Conservation (phyloP, 2,113 vertebrate genomes). For the Gallinago media region DNA sequence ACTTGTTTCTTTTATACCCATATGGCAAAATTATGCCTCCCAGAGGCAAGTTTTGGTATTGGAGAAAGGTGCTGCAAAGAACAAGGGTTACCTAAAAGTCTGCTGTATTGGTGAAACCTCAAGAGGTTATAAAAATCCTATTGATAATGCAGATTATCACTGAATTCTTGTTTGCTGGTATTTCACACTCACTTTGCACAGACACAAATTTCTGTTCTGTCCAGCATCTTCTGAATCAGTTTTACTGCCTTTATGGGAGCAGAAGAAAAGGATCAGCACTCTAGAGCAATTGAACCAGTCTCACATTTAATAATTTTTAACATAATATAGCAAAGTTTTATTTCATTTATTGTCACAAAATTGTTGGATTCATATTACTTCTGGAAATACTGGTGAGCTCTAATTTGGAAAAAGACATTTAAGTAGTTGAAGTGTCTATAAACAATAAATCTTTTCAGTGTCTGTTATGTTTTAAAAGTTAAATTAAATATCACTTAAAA, state of each 20-base stretch:
- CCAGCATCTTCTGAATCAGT: background rate
- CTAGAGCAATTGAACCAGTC: background rate
- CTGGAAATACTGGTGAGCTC: background rate
- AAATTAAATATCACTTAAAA: background rate
- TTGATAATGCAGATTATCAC: background rate
- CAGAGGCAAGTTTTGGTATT: slow-evolving; percentile 25
- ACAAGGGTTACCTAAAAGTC: background rate
- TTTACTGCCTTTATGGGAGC: background rate
- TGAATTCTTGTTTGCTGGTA: background rate
- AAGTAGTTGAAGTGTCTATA: background rate
- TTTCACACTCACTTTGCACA: background rate
- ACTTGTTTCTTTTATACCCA: background rate
- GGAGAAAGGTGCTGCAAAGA: background rate
- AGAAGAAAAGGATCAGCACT: background rate
- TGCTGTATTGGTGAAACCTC: background rate
- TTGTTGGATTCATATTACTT: background rate
- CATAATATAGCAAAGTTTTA: background rate
- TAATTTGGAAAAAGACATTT: background rate
- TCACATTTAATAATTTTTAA: background rate
- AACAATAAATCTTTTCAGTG: background rate
- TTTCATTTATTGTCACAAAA: background rate
- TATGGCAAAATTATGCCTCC: slow-evolving; percentile 52
- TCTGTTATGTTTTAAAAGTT: background rate
- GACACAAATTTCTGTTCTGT: background rate
- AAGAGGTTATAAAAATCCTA: background rate